Conservation (phyloP, 2,113 vertebrate species). For the Phoenicopterus ruber region DNA sequence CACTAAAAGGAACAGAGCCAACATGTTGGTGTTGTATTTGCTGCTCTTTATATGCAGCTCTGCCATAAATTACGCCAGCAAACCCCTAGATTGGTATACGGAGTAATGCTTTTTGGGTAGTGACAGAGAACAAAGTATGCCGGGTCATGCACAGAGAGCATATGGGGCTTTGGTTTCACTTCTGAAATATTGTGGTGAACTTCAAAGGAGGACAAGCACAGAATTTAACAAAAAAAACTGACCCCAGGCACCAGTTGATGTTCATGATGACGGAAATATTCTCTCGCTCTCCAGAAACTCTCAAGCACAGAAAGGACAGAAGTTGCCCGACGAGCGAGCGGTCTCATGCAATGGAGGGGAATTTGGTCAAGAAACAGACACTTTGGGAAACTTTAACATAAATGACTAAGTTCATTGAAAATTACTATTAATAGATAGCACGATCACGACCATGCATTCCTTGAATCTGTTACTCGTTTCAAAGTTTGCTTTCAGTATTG, state of each 20-base stretch:
- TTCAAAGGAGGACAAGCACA: conserved; percentile 38
- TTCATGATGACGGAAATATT: conserved; percentile 8
- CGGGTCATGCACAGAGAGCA: not conserved
- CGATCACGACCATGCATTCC: not conserved
- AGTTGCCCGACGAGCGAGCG: fast-evolving
- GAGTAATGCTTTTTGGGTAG: not conserved
- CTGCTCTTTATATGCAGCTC: not conserved
- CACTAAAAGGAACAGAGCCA: not conserved
- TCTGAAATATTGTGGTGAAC: conserved; percentile 52
- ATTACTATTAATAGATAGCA: not conserved
- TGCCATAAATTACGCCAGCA: not conserved
- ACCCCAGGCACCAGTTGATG: conserved; percentile 40
- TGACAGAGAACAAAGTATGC: not conserved
- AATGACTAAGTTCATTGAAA: not conserved
- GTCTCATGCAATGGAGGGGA: not conserved
- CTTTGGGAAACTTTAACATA: not conserved
- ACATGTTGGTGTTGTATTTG: not conserved
- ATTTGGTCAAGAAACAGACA: not conserved
- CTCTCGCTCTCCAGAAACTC: not conserved
- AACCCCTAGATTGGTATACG: not conserved
- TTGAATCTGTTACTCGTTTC: not conserved
- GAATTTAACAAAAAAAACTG: conserved; percentile 12
- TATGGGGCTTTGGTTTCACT: conserved; percentile 43
- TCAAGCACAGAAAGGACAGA: not conserved
- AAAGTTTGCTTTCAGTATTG: not conserved